Evolutionary conservation across 2,888 invertebrate genomes (phyloP).

Genomic region (Crossocerus cetratus): DNA sequence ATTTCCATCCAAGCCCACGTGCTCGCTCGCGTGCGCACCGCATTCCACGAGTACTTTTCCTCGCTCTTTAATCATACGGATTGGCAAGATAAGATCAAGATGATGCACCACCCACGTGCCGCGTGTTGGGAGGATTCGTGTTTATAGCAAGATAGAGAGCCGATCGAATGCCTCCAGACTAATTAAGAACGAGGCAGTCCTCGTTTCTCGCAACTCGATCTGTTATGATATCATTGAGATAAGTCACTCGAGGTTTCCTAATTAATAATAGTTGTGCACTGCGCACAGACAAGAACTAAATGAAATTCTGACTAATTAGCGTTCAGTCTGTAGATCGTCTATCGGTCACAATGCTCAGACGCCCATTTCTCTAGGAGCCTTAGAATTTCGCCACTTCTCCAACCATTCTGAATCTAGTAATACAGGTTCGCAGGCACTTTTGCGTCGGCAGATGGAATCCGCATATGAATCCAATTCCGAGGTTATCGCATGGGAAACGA

Average conservation of each 20-base stretch:
- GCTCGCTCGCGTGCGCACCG: neutral
- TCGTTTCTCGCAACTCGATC: neutral
- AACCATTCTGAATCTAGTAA: neutral
- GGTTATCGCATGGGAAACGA: constrained; percentile 18
- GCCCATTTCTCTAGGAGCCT: neutral
- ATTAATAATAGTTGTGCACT: neutral
- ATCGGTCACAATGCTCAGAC: neutral
- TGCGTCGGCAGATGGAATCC: neutral
- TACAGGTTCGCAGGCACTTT: neutral
- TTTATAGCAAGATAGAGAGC: neutral
- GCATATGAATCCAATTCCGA: neutral
- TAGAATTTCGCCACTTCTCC: neutral
- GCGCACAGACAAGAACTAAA: neutral
- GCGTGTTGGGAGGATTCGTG: too few species aligned
- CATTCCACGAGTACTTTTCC: constrained; percentile 5
- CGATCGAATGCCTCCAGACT: neutral
- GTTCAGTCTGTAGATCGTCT: too few species aligned
- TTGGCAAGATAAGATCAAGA: too few species aligned
- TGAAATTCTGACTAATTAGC: too few species aligned
- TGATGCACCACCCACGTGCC: neutral
- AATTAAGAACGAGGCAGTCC: neutral
- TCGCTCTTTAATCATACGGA: neutral
- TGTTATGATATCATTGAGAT: neutral
- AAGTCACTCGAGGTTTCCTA: neutral
- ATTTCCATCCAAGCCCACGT: neutral